Evolutionary conservation across 1,140 invertebrate genomes (phyloP).

Genomic region (Steinernema khuongi): DNA sequence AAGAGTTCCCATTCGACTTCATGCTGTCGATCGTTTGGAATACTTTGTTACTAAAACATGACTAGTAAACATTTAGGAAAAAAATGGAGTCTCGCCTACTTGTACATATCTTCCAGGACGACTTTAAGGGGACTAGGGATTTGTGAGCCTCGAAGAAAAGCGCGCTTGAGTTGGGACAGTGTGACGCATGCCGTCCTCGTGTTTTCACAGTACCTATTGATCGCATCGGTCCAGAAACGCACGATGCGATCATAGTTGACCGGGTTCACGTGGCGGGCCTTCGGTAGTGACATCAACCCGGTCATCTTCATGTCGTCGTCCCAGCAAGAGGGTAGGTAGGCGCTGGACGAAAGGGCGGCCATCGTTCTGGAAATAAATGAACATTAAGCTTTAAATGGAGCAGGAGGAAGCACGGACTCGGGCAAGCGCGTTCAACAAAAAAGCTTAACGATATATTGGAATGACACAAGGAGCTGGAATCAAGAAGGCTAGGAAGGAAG

Average conservation of each 20-base stretch:
- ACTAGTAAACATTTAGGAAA: not conserved
- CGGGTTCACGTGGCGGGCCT: conserved; percentile 45
- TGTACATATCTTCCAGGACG: conserved; percentile 46
- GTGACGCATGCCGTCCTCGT: conserved; percentile 49
- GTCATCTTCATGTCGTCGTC: conserved; percentile 46
- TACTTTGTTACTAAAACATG: conserved; percentile 33
- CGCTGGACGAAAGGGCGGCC: not conserved
- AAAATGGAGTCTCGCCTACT: conserved; percentile 31
- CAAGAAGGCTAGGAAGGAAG: too few relatives aligned
- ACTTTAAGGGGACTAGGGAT: conserved; percentile 43
- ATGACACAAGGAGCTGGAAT: too few relatives aligned
- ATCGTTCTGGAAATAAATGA: not conserved
- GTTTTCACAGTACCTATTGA: conserved; percentile 44
- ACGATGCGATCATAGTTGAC: conserved; percentile 50
- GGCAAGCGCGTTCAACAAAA: too few relatives aligned
- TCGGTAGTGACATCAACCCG: conserved; percentile 46
- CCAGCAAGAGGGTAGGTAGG: conserved; percentile 48
- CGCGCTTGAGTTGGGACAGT: conserved; percentile 36
- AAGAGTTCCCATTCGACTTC: conserved; percentile 33
- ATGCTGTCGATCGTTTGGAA: conserved; percentile 36
- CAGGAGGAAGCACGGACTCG: too few relatives aligned
- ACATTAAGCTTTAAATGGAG: not conserved
- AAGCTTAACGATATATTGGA: too few relatives aligned
- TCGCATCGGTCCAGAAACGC: conserved; percentile 46
- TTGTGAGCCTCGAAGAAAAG: conserved; percentile 47